Conservation (phyloP, 1,140 invertebrate genomes). For the Sarcophaga bullata region DNA sequence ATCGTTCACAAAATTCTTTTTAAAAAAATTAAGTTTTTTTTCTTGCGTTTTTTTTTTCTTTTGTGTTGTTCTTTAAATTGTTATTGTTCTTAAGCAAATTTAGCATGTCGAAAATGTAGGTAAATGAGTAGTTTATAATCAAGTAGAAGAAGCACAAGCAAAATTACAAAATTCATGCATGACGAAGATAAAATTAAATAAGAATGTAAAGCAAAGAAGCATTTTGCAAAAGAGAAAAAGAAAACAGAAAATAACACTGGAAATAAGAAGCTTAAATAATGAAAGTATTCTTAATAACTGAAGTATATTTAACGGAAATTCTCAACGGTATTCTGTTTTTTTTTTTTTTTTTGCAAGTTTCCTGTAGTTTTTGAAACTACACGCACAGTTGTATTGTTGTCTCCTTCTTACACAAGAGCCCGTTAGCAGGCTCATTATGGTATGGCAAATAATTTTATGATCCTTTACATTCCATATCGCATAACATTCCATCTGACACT, state of each 20-base stretch:
- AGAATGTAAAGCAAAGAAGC: too few species aligned
- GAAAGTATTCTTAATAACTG: background rate
- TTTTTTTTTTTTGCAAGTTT: too few species aligned
- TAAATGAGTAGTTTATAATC: background rate
- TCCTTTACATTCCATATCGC: too few species aligned
- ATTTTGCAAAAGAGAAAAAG: too few species aligned
- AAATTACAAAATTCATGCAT: background rate
- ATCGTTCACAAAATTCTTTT: background rate
- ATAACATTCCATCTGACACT: too few species aligned
- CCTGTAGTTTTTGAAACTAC: too few species aligned
- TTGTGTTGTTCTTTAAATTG: background rate
- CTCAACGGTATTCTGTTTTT: too few species aligned
- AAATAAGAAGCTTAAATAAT: background rate
- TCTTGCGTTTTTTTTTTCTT: background rate
- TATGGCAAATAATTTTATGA: too few species aligned
- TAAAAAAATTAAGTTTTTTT: background rate
- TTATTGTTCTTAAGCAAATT: slow-evolving; percentile 10
- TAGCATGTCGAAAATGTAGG: slow-evolving; percentile 2
- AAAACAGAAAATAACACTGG: background rate
- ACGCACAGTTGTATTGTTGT: too few species aligned
- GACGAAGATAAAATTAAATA: background rate
- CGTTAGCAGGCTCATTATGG: too few species aligned
- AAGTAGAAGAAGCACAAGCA: too few species aligned
- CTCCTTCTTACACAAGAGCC: too few species aligned
- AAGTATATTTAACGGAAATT: slow-evolving; percentile 19